Conservation (phyloP, 2,888 invertebrate species). For the Torymus texanus region DNA sequence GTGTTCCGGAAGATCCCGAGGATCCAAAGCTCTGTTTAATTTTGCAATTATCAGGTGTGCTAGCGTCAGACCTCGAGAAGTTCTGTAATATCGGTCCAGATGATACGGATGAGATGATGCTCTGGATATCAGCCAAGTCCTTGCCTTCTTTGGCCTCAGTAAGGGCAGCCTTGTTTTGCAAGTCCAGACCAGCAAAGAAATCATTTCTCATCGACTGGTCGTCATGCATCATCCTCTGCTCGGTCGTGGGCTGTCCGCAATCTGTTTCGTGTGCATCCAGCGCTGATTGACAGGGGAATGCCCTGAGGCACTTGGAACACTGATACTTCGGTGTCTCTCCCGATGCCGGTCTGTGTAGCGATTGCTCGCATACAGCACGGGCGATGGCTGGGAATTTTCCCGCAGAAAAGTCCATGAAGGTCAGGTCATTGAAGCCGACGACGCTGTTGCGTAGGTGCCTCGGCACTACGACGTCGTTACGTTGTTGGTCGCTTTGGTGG, state of each 20-base stretch:
- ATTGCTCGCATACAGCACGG: conserved; percentile 83
- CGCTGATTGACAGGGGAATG: conserved; percentile 84
- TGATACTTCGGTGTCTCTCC: conserved; percentile 80
- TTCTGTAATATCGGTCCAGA: conserved; percentile 74
- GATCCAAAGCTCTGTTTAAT: conserved; percentile 63
- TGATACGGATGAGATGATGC: conserved; percentile 85
- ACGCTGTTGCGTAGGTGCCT: conserved; percentile 76
- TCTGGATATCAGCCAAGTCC: conserved; percentile 91
- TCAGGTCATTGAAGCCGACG: conserved; percentile 83
- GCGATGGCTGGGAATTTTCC: conserved; percentile 88
- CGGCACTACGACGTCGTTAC: conserved; percentile 57
- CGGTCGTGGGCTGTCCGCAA: conserved; percentile 71
- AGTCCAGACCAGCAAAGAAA: conserved; percentile 87
- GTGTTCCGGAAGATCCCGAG: conserved; percentile 69
- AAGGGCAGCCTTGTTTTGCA: conserved; percentile 82
- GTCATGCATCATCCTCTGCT: conserved; percentile 76
- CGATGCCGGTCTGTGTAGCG: conserved; percentile 79
- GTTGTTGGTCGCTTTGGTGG: conserved; percentile 73
- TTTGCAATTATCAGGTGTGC: conserved; percentile 65
- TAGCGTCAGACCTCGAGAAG: conserved; percentile 65
- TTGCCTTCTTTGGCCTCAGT: conserved; percentile 76
- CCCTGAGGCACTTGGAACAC: conserved; percentile 83
- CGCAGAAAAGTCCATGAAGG: conserved; percentile 87
- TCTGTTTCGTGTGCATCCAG: conserved; percentile 82
- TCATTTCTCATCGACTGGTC: conserved; percentile 82